A percentile compares a stretch with the other conserved stretches of the same genome.
Evolutionary conservation across 35 echinoderm and acorn worm species (phyloP).

Genomic region (Heliocidaris erythrogramma): DNA sequence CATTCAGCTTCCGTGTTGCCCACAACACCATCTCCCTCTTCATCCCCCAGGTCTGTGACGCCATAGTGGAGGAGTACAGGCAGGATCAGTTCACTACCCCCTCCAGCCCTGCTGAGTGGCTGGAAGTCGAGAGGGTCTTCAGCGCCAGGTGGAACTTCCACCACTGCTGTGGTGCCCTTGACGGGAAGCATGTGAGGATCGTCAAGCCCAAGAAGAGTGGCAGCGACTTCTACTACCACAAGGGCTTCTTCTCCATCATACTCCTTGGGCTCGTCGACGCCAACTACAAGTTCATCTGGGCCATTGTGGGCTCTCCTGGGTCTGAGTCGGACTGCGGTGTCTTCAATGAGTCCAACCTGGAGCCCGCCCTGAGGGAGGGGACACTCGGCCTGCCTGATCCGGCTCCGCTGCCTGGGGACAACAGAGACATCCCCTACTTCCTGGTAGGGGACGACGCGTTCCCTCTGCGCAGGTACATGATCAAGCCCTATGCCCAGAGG

Average conservation of each 20-base stretch:
- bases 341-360: not conserved
- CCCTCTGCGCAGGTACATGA: not conserved
- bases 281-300: not conserved
- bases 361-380: not conserved
- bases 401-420: conserved; percentile 4
- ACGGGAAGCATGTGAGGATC: conserved; percentile 33
- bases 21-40: conserved; percentile 46
- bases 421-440: conserved; percentile 44
- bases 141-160: conserved; percentile 44
- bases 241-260: too few species aligned
- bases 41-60: conserved; percentile 35
- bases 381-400: not conserved
- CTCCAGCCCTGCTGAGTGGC: conserved; percentile 36
- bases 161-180: not conserved
- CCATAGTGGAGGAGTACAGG: conserved; percentile 27
- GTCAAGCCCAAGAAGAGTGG: not conserved
- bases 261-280: not conserved
- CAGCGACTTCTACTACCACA: not conserved
- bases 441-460: conserved; percentile 54
- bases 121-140: not conserved
- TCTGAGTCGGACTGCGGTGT: not conserved
- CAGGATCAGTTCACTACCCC: conserved; percentile 1
- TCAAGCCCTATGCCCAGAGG: conserved; percentile 26
- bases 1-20: conserved; percentile 47
- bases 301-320: not conserved